Base-by-base conservation (phyloP, 37 sponge, comb jelly and placozoan species). In the Petrosia ficiformis region DNA sequence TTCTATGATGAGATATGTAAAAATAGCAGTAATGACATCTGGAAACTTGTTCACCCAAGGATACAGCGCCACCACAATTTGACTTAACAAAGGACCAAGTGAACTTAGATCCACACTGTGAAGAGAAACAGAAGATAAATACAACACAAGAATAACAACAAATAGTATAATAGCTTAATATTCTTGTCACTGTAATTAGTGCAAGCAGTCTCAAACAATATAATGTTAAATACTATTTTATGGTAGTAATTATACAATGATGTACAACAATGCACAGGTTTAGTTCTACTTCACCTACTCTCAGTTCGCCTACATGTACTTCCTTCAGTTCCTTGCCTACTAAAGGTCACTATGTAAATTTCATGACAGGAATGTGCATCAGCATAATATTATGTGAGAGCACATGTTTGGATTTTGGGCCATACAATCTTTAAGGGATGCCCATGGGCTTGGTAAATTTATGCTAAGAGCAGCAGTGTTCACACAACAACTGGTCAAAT, bases 1-100 rank as follows among this genome's bases (percentile, higher is more conserved):
- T 44, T 90, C 80, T 28, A 93, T 74, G 36, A 93, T 81, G 10
- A 93, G 77, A 73, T 74, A 93, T n/a, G 64, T 43, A 37, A 93
- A 82, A 28, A 90, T 83, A 2, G 74, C 77, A 25, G 87, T 71
- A 1, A 93, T 82, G 3, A 35, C 33, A 26, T 90, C 54, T 24
- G 94, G 65, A 75, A 78, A 73, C 19, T 41, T 14, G 29, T 86
- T 73, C 26, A 86, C 57, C 1, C 89, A 38, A 38, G 94, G 84
- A 48, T 66, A 74, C 54, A 93, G 77, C 26, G 80, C 77, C n/a
- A 90, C 91, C 3, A 88, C 74, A 56, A 93, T 74, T 68, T 93
- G 82, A 42, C 91, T 79, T 65, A 93, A 67, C 43, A 90, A 36
- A 16, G 83, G 77, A 22, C 94, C 94, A n/a, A 93, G 32, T 37